Conservation (phyloP, 2,888 invertebrate genomes). For the Agonopterix alstromeriana region DNA sequence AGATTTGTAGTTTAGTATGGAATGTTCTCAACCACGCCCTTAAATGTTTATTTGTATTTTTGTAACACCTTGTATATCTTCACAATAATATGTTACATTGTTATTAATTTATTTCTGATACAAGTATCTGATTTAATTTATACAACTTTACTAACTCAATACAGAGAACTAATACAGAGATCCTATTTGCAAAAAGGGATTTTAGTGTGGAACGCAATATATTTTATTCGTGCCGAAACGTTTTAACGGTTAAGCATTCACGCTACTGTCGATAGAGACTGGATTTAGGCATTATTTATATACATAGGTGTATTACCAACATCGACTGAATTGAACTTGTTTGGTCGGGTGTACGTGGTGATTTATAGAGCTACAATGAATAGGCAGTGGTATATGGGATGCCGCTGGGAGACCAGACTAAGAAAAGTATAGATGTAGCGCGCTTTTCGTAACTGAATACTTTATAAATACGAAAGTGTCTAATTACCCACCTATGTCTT, state of each 20-base stretch:
- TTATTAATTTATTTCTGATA: too few species aligned
- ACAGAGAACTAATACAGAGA: neutral
- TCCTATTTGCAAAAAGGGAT: neutral
- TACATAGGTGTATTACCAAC: constrained; percentile 17
- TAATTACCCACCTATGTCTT: too few species aligned
- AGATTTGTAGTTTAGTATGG: too few species aligned
- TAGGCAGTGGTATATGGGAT: constrained; percentile 19
- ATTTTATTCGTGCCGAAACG: constrained; percentile 1
- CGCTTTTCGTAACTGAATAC: too few species aligned
- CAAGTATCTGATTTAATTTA: too few species aligned
- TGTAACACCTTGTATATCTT: too few species aligned
- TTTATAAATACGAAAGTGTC: too few species aligned
- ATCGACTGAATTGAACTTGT: constrained; percentile 33
- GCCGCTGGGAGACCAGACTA: constrained; percentile 11
- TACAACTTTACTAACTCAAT: too few species aligned
- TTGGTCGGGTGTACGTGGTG: constrained; percentile 30
- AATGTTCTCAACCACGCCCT: too few species aligned
- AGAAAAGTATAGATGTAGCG: neutral
- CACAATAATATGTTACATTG: too few species aligned
- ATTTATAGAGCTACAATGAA: constrained; percentile 50
- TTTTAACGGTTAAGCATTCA: constrained; percentile 7
- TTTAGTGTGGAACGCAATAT: neutral
- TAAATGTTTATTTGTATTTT: too few species aligned
- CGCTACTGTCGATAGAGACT: neutral
- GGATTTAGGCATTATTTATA: constrained; percentile 6